Base-by-base conservation (phyloP, 2,888 invertebrate species). In the Cinara cedri region DNA sequence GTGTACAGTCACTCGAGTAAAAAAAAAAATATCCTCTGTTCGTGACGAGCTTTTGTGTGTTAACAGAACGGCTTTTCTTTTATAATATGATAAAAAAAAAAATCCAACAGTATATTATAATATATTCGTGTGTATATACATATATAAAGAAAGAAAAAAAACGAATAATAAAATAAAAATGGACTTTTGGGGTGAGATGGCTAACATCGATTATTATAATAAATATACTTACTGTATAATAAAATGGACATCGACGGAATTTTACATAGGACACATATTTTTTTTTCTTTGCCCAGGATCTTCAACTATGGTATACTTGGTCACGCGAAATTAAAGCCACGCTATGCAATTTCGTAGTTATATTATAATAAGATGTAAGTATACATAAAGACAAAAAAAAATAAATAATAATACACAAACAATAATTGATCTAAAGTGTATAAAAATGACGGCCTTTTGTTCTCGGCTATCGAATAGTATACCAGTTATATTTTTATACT, bases 171-270 rank as follows among this genome's bases (percentile, higher is more conserved):
- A n/a, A n/a, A n/a, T n/a, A n/a, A n/a, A n/a, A n/a, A n/a, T n/a
- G n/a, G n/a, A n/a, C n/a, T n/a, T n/a, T n/a, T n/a, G n/a, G n/a
- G 70, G 10, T 6, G 68, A 68, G 54, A 71, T 71, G 71, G 71
- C 42, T 55, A 55, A 71, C 71, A 55, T 71, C 71, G 71, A 71
- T 71, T 71, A 57, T n/a, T n/a, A n/a, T n/a, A n/a, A n/a, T n/a
- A n/a, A n/a, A n/a, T n/a, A n/a, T 24, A 26, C 51, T 34, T n/a
- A 9, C 55, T n/a, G n/a, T 16, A n/a, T n/a, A n/a, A n/a, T n/a
- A 71, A 71, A 71, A 71, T 44, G 71, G 55, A 71, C 71, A 71
- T 57, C 44, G 34, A 55, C 54, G 55, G 19, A 55, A 55, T n/a
- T 9, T 44, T 65, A 57, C 13, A 19, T 65, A 24, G 49, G 55